phyloP scores from a whole-genome alignment of 2,113 vertebrate genomes.

The Pipa parva region DNA sequence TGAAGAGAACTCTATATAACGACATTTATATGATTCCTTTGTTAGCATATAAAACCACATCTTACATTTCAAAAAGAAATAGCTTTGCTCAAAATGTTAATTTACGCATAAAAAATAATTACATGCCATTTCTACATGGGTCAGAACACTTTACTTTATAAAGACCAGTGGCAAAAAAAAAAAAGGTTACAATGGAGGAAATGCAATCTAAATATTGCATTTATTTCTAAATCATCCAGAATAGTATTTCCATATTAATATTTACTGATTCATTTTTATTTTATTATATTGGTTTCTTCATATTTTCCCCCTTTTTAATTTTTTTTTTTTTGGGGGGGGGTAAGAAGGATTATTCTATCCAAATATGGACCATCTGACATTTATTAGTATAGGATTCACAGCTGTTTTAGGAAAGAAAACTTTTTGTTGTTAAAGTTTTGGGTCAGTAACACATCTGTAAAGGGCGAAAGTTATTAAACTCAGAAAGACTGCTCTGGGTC shows the following conservation, averaged over 20 bases:
- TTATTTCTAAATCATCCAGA: conserved; percentile 5
- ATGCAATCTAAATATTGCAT: conserved; percentile 19
- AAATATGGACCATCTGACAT: too few relatives aligned
- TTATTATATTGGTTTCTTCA: too few relatives aligned
- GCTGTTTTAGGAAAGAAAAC: too few relatives aligned
- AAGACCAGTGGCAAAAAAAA: conserved; percentile 4
- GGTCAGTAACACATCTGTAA: too few relatives aligned
- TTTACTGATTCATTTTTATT: background rate
- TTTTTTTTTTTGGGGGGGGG: too few relatives aligned
- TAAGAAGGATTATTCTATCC: too few relatives aligned
- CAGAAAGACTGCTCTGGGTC: too few relatives aligned
- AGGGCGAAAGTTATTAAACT: too few relatives aligned
- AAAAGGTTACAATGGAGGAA: background rate
- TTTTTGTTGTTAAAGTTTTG: too few relatives aligned
- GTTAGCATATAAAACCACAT: conserved; percentile 42
- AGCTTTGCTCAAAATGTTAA: conserved; percentile 36
- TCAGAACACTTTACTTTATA: conserved; percentile 14
- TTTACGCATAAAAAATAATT: conserved; percentile 35
- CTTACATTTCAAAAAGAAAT: conserved; percentile 35
- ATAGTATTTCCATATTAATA: background rate
- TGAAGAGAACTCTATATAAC: conserved; percentile 41
- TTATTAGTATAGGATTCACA: too few relatives aligned
- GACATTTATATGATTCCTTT: conserved; percentile 44
- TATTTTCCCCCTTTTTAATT: too few relatives aligned
- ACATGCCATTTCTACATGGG: conserved; percentile 14